These are phyloP conservation scores for Alligator mississippiensis DNA, from an alignment of 2,113 vertebrate genomes.

Conservation along the genomic window DNA sequence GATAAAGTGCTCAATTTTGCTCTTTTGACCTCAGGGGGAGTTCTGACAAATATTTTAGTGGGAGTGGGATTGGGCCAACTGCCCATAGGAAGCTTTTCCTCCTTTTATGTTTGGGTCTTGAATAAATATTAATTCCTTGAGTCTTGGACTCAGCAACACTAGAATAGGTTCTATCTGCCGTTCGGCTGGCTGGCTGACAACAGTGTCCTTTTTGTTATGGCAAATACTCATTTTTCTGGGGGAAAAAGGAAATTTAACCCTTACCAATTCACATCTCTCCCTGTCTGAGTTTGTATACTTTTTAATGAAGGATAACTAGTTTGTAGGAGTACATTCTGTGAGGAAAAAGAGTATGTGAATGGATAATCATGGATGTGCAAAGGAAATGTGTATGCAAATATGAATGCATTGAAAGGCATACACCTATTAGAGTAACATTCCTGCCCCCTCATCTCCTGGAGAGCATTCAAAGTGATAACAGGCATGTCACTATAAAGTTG, in stretches of 20 bases:
- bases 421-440: slow-evolving; percentile 19
- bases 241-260: not conserved
- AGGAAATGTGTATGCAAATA: slow-evolving; percentile 48
- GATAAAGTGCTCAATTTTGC: not conserved
- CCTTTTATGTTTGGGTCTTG: not conserved
- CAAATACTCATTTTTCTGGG: not conserved
- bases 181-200: not conserved
- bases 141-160: not conserved
- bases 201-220: not conserved
- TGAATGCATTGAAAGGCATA: not conserved
- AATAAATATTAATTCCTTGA: not conserved
- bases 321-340: not conserved
- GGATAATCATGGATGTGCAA: not conserved
- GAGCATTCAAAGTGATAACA: slow-evolving; percentile 47
- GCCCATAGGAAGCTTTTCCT: not conserved
- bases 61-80: not conserved
- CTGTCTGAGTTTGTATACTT: slow-evolving; percentile 28
- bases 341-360: not conserved
- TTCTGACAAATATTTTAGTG: slow-evolving; percentile 5
- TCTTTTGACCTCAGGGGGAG: not conserved
- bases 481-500: slow-evolving; percentile 13
- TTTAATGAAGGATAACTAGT: slow-evolving; percentile 41
- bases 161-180: not conserved
- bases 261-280: not conserved
- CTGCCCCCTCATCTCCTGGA: slow-evolving; percentile 13